Percentiles rank a stretch among this genome's conserved stretches.
phyloP scores from a whole-genome alignment of 1,140 invertebrate species.

The Eriocheir sinensis region DNA sequence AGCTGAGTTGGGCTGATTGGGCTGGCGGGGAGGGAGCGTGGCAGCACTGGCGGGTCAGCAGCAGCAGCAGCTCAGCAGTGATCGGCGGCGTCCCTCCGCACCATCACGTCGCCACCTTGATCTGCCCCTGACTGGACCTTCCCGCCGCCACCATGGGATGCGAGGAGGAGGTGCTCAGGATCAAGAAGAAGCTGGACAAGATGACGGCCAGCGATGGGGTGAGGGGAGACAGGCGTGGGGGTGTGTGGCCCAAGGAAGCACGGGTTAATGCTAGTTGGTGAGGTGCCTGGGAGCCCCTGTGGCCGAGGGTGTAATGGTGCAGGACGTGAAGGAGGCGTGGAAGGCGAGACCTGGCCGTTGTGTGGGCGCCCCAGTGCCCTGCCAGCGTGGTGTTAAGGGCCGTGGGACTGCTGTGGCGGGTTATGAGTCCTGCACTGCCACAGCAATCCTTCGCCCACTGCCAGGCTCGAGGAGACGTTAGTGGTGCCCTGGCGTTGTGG shows the following conservation, averaged over 20 bases:
- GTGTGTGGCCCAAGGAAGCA: not conserved
- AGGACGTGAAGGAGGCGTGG: not conserved
- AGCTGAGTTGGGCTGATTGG: no score
- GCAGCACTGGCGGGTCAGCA: not conserved
- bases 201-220: slow-evolving; percentile 94
- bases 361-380: not conserved
- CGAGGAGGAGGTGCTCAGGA: slow-evolving; percentile 95
- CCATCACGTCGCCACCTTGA: slow-evolving; percentile 69
- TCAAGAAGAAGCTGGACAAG: slow-evolving; percentile 97
- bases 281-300: not conserved
- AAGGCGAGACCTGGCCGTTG: not conserved
- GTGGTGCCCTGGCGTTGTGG: no score
- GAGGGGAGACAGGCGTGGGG: slow-evolving; percentile 82
- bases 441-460: not conserved
- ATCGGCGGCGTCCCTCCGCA: slow-evolving; percentile 70
- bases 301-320: not conserved
- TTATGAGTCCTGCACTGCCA: not conserved
- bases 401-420: not conserved
- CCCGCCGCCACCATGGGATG: slow-evolving; percentile 87
- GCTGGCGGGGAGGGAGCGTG: no score
- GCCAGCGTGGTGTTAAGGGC: not conserved
- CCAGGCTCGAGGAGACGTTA: not conserved
- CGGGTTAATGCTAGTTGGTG: slow-evolving; percentile 9
- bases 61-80: slow-evolving; percentile 64
- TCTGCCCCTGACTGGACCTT: slow-evolving; percentile 72